Conservation (phyloP, 2,888 invertebrate genomes). For the Syrista parreyssii region DNA sequence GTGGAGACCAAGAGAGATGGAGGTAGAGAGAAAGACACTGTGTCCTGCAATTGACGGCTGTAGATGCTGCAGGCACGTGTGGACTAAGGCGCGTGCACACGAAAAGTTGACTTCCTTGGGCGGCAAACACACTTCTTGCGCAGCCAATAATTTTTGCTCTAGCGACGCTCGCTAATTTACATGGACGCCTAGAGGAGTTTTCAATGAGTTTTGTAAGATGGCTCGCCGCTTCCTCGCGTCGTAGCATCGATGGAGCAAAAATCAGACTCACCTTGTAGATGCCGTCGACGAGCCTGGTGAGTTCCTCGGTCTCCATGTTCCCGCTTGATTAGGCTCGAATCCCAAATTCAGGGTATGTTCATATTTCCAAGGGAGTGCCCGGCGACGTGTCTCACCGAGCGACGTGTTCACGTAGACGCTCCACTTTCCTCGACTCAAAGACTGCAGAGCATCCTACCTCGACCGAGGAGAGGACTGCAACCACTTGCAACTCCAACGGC, state of each 20-base stretch:
- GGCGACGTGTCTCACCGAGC: conserved; percentile 32
- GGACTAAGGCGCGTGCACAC: no score
- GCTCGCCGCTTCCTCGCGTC: no score
- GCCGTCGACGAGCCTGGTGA: conserved; percentile 90
- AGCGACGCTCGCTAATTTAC: conserved; percentile 6
- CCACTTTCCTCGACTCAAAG: conserved; percentile 44
- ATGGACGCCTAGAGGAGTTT: no score
- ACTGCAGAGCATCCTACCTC: conserved; percentile 14
- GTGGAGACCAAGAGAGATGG: neutral
- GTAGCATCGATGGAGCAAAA: neutral
- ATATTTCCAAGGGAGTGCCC: conserved; percentile 46
- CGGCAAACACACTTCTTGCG: conserved; percentile 48
- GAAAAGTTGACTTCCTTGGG: conserved; percentile 39
- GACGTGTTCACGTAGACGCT: conserved; percentile 47
- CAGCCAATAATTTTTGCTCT: conserved; percentile 37
- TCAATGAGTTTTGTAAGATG: no score
- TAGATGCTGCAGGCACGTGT: neutral
- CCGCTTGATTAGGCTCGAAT: conserved; percentile 21
- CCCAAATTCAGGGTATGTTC: conserved; percentile 55
- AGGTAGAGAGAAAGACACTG: conserved; percentile 15
- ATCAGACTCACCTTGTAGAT: conserved; percentile 83
- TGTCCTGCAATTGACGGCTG: conserved; percentile 8
- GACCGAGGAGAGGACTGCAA: no score
- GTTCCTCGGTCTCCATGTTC: conserved; percentile 86
- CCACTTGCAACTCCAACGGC: no score